A percentile compares a stretch with the other conserved stretches of the same genome.
These are phyloP conservation scores for Dicaeum eximium DNA, from an alignment of 2,113 vertebrate genomes.

Conservation along the genomic window DNA sequence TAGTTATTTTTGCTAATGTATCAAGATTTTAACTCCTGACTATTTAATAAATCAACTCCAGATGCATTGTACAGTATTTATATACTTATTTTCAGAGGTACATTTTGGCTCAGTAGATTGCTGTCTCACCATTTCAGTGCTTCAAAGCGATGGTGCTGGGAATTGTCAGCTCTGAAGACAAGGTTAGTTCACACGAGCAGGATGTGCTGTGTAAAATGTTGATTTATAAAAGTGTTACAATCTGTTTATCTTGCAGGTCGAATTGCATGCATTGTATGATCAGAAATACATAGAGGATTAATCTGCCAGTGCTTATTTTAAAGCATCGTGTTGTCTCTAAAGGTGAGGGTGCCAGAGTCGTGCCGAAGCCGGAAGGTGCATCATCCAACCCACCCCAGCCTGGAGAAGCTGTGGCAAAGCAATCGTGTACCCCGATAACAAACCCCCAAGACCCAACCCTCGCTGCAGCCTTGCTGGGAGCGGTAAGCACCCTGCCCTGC, in stretches of 20 bases:
- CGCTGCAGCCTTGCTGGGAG: background rate
- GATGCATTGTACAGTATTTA: background rate
- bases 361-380: fast-evolving
- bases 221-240: background rate
- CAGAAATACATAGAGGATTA: background rate
- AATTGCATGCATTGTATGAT: background rate
- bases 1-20: background rate
- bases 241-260: background rate
- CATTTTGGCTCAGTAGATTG: background rate
- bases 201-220: background rate
- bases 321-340: background rate
- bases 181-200: background rate
- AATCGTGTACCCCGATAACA: background rate
- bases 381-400: background rate
- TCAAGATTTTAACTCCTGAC: background rate
- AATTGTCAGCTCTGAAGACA: constrained; percentile 6
- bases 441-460: background rate
- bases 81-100: background rate
- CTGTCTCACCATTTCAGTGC: background rate
- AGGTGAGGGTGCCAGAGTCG: background rate
- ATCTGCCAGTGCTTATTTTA: background rate
- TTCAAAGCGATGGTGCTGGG: background rate
- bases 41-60: background rate
- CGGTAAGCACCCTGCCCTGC: background rate
- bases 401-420: background rate